A percentile compares a stretch with the other conserved stretches of the same genome.
phyloP scores from a whole-genome alignment of 2,888 invertebrate genomes.

The Thecophora atra region DNA sequence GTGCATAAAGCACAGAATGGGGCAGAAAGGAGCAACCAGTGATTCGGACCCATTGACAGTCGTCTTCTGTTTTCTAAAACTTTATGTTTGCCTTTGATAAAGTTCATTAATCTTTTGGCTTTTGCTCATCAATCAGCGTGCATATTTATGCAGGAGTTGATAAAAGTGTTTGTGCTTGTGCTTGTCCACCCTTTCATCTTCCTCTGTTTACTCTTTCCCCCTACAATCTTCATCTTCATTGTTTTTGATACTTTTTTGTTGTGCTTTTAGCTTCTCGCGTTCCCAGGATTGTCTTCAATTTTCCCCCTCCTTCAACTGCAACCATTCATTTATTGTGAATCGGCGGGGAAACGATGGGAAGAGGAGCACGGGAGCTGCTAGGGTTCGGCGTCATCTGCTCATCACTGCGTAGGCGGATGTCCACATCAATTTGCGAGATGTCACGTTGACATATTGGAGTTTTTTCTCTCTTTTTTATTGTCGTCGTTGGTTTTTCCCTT shows the following conservation, averaged over 20 bases:
- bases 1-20: background rate
- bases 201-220: background rate
- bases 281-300: constrained; percentile 16
- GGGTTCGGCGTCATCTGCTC: background rate
- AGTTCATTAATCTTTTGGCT: constrained; percentile 28
- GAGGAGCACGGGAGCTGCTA: background rate
- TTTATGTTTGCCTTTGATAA: background rate
- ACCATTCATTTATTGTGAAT: background rate
- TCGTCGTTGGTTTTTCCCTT: background rate
- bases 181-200: background rate
- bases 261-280: constrained; percentile 19
- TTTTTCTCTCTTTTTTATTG: background rate
- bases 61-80: too few relatives aligned
- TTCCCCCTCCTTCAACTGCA: background rate
- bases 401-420: constrained; percentile 31
- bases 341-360: background rate
- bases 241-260: background rate
- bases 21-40: background rate
- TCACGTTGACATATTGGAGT: constrained; percentile 22
- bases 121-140: constrained; percentile 17
- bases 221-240: background rate
- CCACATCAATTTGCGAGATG: constrained; percentile 34
- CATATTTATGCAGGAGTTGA: background rate
- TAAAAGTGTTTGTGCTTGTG: background rate
- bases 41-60: background rate